Conservation (phyloP, 2,888 invertebrate species). For the Lucinisca nassula region DNA sequence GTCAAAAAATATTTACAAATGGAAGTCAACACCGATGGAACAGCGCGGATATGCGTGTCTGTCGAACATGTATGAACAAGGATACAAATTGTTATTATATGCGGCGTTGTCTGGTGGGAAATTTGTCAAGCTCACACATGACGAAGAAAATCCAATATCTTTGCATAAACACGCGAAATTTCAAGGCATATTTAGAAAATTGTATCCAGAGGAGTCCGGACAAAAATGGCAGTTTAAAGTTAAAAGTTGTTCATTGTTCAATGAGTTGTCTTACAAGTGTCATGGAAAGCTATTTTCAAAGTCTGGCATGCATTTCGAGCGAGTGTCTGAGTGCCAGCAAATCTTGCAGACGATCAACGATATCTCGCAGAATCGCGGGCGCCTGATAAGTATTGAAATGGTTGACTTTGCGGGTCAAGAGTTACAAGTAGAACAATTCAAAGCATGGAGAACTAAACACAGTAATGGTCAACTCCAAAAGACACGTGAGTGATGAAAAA, state of each 20-base stretch:
- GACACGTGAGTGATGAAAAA: too few species aligned
- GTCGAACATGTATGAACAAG: slow-evolving; percentile 46
- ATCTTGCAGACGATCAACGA: slow-evolving; percentile 74
- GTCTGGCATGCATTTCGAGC: slow-evolving; percentile 14
- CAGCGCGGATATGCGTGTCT: slow-evolving; percentile 54
- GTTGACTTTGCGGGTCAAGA: slow-evolving; percentile 73
- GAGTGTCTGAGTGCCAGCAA: slow-evolving; percentile 58
- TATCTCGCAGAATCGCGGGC: slow-evolving; percentile 73
- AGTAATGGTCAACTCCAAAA: too few species aligned
- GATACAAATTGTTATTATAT: slow-evolving; percentile 59
- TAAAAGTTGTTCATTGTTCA: slow-evolving; percentile 75
- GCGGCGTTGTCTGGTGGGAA: slow-evolving; percentile 38
- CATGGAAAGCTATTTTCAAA: slow-evolving; percentile 31
- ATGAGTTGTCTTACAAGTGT: slow-evolving; percentile 57
- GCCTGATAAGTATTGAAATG: slow-evolving; percentile 78
- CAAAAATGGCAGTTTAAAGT: slow-evolving; percentile 79
- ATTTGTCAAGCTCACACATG: slow-evolving; percentile 17
- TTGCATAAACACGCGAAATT: slow-evolving; percentile 57
- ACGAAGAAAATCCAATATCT: slow-evolving; percentile 51
- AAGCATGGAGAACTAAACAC: not conserved
- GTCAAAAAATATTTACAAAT: not conserved
- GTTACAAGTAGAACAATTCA: slow-evolving; percentile 31
- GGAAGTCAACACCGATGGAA: slow-evolving; percentile 36
- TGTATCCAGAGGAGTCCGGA: slow-evolving; percentile 63
- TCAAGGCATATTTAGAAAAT: slow-evolving; percentile 78